Evolutionary conservation across 2,888 invertebrate genomes (phyloP), one percentile per base, ranked within the genome.

Genomic region (Elmis aenea): DNA sequence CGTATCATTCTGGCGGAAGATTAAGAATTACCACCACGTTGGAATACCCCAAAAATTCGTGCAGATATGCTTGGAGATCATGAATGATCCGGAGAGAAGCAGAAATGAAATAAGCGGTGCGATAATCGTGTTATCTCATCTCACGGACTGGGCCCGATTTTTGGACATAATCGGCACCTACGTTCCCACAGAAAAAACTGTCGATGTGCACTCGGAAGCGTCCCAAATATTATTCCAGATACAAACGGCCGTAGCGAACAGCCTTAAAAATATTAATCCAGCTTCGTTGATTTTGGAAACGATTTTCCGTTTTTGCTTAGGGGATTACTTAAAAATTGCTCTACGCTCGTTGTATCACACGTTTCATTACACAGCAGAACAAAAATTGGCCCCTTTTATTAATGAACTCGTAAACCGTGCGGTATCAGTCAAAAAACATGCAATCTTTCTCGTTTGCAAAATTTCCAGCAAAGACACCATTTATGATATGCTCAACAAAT

Each of bases 341-440:
- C 11, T 28, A 34, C 15, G 5, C 6, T 26, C 42, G 1, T 24
- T 42, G 5, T 33, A 37, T 15, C 24, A 33, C 1, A 8, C 33
- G 5, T 18, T 14, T 5, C n/a, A 13, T 2, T 28, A 37, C 22
- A 16, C 37, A 3, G 26, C 28, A 1, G 47, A 47, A 31, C 20
- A 23, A 5, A 12, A 34, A 13, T 13, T 40, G 5, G 2, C 9
- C 1, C 1, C 8, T 2, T 20, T 29, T 14, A 18, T 42, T 3
- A 8, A 23, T 5, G 12, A 10, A 8, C 34, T 47, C 21, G 18
- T 5, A 3, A 9, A 38, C 10, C 15, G 24, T 2, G 23, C 37
- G 1, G 39, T 42, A 26, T 45, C 44, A 5, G 27, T 38, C 2
- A 26, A 33, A 9, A 47, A 45, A 13, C 39, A 42, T 24, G 26